These are phyloP conservation scores for Selene dorsalis DNA, from an alignment of 2,797 vertebrate species.

Conservation along the genomic window DNA sequence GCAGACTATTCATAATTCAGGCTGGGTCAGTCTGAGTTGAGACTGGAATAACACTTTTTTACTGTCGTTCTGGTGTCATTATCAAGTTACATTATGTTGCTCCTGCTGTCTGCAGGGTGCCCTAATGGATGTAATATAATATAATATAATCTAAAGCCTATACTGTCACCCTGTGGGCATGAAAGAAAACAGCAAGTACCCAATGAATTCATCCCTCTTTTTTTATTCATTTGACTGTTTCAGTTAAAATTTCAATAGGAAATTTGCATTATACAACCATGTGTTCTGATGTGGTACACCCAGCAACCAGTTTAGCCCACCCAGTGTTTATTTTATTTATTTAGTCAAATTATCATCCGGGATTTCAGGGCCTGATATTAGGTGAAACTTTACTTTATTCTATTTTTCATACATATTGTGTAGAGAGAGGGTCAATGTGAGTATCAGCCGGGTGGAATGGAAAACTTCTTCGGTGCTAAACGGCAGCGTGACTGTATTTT, in stretches of 20 bases:
- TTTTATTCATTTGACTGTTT: neutral
- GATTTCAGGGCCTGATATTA: no score
- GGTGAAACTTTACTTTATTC: no score
- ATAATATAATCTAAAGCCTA: slow-evolving; percentile 25
- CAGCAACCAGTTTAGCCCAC: no score
- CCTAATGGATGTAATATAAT: slow-evolving; percentile 6
- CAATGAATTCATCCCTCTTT: neutral
- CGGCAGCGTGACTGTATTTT: no score
- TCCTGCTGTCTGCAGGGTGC: neutral
- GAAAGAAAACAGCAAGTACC: slow-evolving; percentile 6
- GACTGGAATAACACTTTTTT: slow-evolving; percentile 11
- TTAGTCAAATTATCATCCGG: no score
- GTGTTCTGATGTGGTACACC: no score
- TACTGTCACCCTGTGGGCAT: slow-evolving; percentile 64
- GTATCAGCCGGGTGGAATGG: no score
- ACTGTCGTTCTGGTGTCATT: neutral
- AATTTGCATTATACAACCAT: neutral
- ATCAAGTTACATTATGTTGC: neutral
- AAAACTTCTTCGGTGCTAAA: no score
- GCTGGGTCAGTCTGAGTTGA: neutral
- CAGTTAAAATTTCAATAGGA: neutral
- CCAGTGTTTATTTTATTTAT: no score
- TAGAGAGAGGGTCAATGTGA: no score
- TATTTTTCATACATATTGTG: no score
- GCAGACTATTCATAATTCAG: no score